Base-by-base conservation (phyloP, 92 coral and sea anemone genomes). In the Phenganax subtilis region DNA sequence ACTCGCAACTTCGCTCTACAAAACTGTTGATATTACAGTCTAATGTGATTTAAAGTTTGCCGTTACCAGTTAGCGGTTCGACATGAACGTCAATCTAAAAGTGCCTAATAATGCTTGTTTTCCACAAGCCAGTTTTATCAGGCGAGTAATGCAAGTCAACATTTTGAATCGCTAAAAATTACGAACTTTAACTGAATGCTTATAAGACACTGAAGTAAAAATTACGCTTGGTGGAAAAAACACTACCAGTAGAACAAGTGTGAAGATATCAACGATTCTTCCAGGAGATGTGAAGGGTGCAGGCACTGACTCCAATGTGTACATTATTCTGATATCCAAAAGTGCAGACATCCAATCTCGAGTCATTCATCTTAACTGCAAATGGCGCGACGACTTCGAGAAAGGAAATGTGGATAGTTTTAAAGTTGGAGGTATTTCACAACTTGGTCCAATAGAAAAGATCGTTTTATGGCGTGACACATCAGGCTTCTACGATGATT, bases 371-470 rank as follows among this genome's bases (percentile, higher is more conserved):
- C 84, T 96, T 72, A 96, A 96, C 58, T 96, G 99, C 69, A 89
- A 86, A 54, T 96, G 99, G 99, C 89, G 93, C 64, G 88, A 96
- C 72, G 99, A 96, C 85, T 96, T 96, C 74, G 99, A 96, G 73
- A 96, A 92, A 64, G 99, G 99, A n/a, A 87, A 88, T 71, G 89
- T 96, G 10, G 99, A 96, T 74, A 85, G 73, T 31, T 96, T 96
- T 75, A 96, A 92, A 81, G 89, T 96, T 55, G 89, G 88, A 16
- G 89, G 83, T 64, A 91, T 89, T 37, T 80, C 92, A 0, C 86
- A 86, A 4, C 91, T 93, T 8, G 97, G 99, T 6, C 87, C 91
- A 16, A 56, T 96, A 75, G 84, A 86, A 75, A 79, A 79, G 51
- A 65, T 79, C 44, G 47, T 79, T 10, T 71, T 96, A 30, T 96